A percentile compares a stretch with the other conserved stretches of the same genome.
Conservation (phyloP, 2,797 vertebrate species). For the Bradypus variegatus region DNA sequence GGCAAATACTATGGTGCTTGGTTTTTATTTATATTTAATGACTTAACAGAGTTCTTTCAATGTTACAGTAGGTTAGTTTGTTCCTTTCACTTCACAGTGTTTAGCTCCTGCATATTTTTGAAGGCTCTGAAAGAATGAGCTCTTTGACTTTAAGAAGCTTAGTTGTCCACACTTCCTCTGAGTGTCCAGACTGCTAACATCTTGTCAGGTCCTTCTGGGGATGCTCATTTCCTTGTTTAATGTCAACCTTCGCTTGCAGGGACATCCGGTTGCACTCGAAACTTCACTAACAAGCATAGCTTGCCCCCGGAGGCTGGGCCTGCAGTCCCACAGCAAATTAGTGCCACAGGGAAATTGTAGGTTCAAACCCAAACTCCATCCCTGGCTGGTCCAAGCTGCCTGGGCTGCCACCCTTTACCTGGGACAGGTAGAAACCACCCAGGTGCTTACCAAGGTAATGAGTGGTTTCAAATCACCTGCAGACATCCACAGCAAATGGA, state of each 20-base stretch:
- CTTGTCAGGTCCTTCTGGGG: constrained; percentile 23
- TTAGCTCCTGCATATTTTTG: neutral
- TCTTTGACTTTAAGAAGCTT: constrained; percentile 13
- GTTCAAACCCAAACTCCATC: neutral
- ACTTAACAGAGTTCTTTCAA: constrained; percentile 9
- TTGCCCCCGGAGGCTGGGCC: constrained; percentile 22
- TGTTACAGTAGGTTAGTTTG: neutral
- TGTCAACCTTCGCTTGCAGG: neutral
- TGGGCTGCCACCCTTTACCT: neutral
- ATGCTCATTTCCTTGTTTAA: constrained; percentile 22
- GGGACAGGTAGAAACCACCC: constrained; percentile 48
- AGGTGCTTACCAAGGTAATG: constrained; percentile 38
- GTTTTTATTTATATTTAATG: constrained; percentile 11
- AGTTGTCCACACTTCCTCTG: neutral
- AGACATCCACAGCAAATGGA: constrained; percentile 60
- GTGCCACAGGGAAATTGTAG: neutral
- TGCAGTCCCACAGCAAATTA: constrained; percentile 8
- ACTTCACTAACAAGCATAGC: constrained; percentile 21
- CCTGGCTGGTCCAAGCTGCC: neutral
- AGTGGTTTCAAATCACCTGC: constrained; percentile 52
- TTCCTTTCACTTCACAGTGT: neutral
- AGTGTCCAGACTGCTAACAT: neutral
- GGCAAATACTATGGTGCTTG: neutral
- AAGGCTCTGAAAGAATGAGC: constrained; percentile 26
- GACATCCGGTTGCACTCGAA: constrained; percentile 12